Percentiles rank a stretch among this genome's conserved stretches.
Conservation (phyloP, 1,140 invertebrate species). For the Drosophila asahinai region DNA sequence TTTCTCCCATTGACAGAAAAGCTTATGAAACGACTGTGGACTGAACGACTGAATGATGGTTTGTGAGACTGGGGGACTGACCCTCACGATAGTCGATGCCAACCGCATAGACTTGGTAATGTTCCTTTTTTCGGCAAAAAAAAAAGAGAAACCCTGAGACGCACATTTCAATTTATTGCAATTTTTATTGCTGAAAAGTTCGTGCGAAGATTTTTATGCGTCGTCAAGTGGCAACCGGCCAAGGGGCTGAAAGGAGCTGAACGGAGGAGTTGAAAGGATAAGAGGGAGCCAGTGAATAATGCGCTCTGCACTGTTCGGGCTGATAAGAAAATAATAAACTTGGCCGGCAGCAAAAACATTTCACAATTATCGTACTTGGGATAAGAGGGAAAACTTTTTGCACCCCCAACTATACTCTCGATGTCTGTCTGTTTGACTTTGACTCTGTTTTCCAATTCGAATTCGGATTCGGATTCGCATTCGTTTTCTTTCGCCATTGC, state of each 20-base stretch:
- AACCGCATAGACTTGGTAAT: conserved; percentile 63
- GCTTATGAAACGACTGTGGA: conserved; percentile 56
- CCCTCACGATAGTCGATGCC: conserved; percentile 40
- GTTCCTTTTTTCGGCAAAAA: conserved; percentile 44
- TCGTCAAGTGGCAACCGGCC: conserved; percentile 60
- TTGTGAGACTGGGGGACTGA: conserved; percentile 28
- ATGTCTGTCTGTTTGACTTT: conserved; percentile 52
- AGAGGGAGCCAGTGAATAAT: conserved; percentile 18
- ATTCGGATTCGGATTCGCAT: conserved; percentile 3
- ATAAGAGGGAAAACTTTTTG: conserved; percentile 44
- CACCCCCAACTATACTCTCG: conserved; percentile 28
- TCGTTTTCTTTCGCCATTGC: conserved; percentile 36
- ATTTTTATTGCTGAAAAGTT: conserved; percentile 70
- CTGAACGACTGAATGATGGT: conserved; percentile 44
- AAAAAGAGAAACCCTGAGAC: conserved; percentile 35
- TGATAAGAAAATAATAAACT: conserved; percentile 80
- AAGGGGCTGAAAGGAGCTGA: conserved; percentile 1
- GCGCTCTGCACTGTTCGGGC: conserved; percentile 35
- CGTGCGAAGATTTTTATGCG: conserved; percentile 70
- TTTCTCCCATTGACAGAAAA: conserved; percentile 45
- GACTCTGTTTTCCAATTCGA: conserved; percentile 47
- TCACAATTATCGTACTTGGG: conserved; percentile 64
- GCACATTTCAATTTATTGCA: conserved; percentile 78
- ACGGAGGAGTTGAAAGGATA: background rate
- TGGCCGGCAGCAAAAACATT: conserved; percentile 60